These are phyloP conservation scores for Tenthredo amoena DNA, from an alignment of 2,888 invertebrate genomes.

Conservation along the genomic window DNA sequence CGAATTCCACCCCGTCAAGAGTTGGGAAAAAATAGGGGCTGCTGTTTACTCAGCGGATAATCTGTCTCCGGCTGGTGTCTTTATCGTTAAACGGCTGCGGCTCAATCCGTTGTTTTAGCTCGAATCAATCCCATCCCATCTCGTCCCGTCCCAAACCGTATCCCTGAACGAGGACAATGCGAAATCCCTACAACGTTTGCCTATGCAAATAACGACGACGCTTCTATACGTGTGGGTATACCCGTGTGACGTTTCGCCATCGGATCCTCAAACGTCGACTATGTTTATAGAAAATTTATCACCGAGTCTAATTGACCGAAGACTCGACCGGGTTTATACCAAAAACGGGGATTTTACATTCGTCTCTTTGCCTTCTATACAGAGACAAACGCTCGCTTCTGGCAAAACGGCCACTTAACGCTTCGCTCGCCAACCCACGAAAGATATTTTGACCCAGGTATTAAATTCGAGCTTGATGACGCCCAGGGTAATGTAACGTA, in stretches of 20 bases:
- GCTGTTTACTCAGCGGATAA: constrained; percentile 28
- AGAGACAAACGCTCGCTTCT: neutral
- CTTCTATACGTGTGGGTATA: neutral
- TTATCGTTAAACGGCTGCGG: constrained; percentile 8
- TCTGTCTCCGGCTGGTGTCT: constrained; percentile 1
- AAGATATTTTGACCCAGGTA: constrained; percentile 23
- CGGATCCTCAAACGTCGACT: neutral
- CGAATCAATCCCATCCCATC: constrained; percentile 18
- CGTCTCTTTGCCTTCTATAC: neutral
- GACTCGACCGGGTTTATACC: neutral
- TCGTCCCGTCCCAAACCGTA: neutral
- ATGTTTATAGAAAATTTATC: neutral
- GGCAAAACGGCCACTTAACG: constrained; percentile 5
- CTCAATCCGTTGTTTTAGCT: constrained; percentile 29
- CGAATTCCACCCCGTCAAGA: neutral
- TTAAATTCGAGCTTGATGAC: constrained; percentile 10
- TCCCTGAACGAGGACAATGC: constrained; percentile 10
- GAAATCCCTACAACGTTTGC: constrained; percentile 13
- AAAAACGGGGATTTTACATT: neutral
- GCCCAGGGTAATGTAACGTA: neutral
- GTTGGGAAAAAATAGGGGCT: neutral
- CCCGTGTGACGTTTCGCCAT: neutral
- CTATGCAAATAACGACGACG: constrained; percentile 29
- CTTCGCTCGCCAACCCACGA: neutral
- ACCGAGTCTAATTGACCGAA: neutral